Base-by-base conservation (phyloP, 1,140 invertebrate genomes). In the Zaprionus vittiger region DNA sequence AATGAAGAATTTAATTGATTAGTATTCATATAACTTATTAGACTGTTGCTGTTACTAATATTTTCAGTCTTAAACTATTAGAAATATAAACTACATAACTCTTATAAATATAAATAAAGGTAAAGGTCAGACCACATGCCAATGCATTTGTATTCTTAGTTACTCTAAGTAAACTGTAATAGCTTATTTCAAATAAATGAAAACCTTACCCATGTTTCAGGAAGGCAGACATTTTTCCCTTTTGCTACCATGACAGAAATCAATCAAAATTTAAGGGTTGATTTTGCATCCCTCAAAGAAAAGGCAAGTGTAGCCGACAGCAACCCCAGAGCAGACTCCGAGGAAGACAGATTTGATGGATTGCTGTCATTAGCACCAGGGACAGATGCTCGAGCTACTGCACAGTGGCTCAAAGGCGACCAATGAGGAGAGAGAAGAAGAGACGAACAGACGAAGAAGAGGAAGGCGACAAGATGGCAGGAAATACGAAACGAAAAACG, bases 191-290 rank as follows among this genome's bases (percentile, higher is more conserved):
- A 9, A 3, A 4, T 4, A 34, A 34, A 3, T 11, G 2, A 34
- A 31, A 31, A 31, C 31, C 9, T 7, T n/a, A 9, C 9, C 7
- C 41, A 47, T 47, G 7, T 47, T 52, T 2, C 9, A 52, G 14
- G 11, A 5, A 22, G n/a, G 6, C 15, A 59, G 34, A 59, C 73
- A 60, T 26, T 64, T 61, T 52, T 38, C 38, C n/a, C 38, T 9
- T 49, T 7, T 24, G 31, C 14, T 1, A 3, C 41, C 64, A 37
- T 55, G 54, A 59, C 67, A 81, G 14, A 63, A 62, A 79, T 85
- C 82, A 79, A 85, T 85, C 79, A 79, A 37, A 54, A 49, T 56
- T 70, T 79, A 61, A 60, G 83, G 83, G 83, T 79, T 73, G 76
- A 7, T 54, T 52, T 22, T 11, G 11, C 62, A 68, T 22, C 47